Conservation (phyloP, 2,797 vertebrate species). For the Karalla daura region DNA sequence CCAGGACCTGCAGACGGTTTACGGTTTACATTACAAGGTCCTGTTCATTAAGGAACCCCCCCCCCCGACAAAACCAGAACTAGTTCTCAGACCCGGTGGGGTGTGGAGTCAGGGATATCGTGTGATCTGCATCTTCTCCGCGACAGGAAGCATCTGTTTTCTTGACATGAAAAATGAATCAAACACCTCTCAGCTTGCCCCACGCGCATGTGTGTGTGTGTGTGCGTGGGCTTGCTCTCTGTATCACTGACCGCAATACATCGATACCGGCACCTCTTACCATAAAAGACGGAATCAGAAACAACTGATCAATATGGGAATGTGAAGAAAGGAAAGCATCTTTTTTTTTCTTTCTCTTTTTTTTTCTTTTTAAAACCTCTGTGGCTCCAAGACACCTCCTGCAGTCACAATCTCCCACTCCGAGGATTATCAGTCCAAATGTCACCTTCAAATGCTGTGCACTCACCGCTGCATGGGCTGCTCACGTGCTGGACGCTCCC, state of each 20-base stretch:
- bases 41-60: constrained; percentile 79
- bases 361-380: no score
- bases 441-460: constrained; percentile 45
- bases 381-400: constrained; percentile 21
- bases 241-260: constrained; percentile 60
- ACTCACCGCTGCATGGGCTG: constrained; percentile 5
- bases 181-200: constrained; percentile 53
- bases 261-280: constrained; percentile 66
- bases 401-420: constrained; percentile 22
- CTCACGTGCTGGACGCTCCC: constrained; percentile 50
- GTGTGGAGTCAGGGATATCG: constrained; percentile 27
- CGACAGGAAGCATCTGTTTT: constrained; percentile 65
- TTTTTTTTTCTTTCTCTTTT: constrained; percentile 33
- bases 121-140: constrained; percentile 50
- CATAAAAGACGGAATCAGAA: constrained; percentile 47
- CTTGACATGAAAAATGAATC: constrained; percentile 71
- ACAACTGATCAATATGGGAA: constrained; percentile 58
- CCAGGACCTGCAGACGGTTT: constrained; percentile 39
- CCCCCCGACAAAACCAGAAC: constrained; percentile 59
- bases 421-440: constrained; percentile 26
- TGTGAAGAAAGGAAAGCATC: constrained; percentile 29
- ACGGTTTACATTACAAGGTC: constrained; percentile 70
- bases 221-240: constrained; percentile 38
- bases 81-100: constrained; percentile 34
- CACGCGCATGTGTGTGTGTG: constrained; percentile 33